A percentile compares a stretch with the other conserved stretches of the same genome.
phyloP scores from a whole-genome alignment of 2,888 invertebrate species.

The Chironomus tentans region DNA sequence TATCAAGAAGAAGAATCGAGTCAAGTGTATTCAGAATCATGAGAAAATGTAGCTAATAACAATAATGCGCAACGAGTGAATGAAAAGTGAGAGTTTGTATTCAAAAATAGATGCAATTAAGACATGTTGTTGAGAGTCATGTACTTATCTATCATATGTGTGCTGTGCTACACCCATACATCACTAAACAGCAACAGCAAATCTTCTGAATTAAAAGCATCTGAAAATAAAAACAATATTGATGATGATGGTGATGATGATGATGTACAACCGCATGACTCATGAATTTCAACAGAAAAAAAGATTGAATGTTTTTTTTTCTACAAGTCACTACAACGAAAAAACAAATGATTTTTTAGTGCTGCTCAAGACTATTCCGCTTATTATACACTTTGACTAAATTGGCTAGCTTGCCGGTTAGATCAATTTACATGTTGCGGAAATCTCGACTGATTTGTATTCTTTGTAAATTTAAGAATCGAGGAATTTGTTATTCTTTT shows the following conservation, averaged over 20 bases:
- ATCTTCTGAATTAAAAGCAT: too few relatives aligned
- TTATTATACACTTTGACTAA: too few relatives aligned
- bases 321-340: too few relatives aligned
- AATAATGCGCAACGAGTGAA: neutral
- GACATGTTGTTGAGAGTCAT: neutral
- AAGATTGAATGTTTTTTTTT: too few relatives aligned
- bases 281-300: neutral
- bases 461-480: too few relatives aligned
- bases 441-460: too few relatives aligned
- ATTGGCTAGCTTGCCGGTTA: too few relatives aligned
- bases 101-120: slow-evolving; percentile 5
- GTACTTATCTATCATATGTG: neutral
- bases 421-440: too few relatives aligned
- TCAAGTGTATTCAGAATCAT: neutral
- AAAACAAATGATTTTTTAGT: neutral
- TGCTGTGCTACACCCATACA: neutral
- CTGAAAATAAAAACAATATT: neutral
- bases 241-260: neutral
- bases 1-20: neutral
- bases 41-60: neutral
- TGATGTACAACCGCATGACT: neutral
- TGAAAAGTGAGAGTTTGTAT: slow-evolving; percentile 2
- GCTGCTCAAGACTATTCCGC: neutral
- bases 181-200: neutral
- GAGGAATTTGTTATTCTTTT: too few relatives aligned